Base-by-base conservation (phyloP, 2,113 vertebrate species). In the Ifrita kowaldi region DNA sequence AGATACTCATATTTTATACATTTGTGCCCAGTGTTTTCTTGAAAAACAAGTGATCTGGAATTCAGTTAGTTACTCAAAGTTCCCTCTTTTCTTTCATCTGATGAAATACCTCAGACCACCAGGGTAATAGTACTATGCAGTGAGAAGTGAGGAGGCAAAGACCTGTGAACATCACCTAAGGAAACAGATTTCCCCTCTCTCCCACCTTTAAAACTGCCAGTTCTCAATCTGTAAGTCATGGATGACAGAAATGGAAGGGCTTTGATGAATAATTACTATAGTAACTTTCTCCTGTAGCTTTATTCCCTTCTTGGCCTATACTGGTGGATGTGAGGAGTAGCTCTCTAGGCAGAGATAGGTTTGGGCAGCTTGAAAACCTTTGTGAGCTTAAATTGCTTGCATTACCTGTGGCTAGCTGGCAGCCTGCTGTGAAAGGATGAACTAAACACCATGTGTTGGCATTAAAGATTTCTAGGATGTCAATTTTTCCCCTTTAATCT, bases 261-360 rank as follows among this genome's bases (percentile, higher is more conserved):
- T 95, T 82, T 93, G 82, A 88, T 77, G 63, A 87, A 85, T 87
- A 87, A 87, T 89, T 94, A 65, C 53, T 55, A 9, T 23, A 50
- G 50, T 23, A 74, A 76, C 47, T 37, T 89, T 53, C 46, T 42
- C 30, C 37, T 73, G 28, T 69, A 46, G 37, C 46, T 49, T 79
- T 82, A 75, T 46, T 86, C 37, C 55, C 28, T 65, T 69, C 55
- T 77, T 53, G 44, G 69, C 68, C 27, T 41, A 33, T 32, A 41
- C 6, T 23, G 47, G 32, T 2, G 1, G 49, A 46, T 50, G 10
- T 18, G 67, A 39, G 21, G 55, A 52, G 56, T 41, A 67, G 30
- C 30, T 90, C 71, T 84, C 55, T 28, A 56, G 68, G 14, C 37
- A 76, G 27, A 78, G 16, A 19, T 30, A 44, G 20, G 16, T 59